Conservation (phyloP, 2,888 invertebrate genomes). For the Hypolimnas misippus region DNA sequence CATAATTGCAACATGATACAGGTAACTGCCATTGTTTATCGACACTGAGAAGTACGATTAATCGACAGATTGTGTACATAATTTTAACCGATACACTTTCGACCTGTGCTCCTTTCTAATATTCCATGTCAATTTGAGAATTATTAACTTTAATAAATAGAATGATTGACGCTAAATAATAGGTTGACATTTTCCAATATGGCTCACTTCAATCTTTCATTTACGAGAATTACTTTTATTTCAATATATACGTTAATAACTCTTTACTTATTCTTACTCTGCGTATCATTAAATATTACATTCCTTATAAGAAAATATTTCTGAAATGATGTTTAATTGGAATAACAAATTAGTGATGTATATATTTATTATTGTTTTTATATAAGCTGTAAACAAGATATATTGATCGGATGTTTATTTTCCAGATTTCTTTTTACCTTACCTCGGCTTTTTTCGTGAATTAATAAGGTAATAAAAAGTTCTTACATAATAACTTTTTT, state of each 20-base stretch:
- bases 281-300: background rate
- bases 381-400: background rate
- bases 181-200: conserved; percentile 72
- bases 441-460: conserved; percentile 32
- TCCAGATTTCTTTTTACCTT: conserved; percentile 35
- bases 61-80: conserved; percentile 37
- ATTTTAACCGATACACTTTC: conserved; percentile 39
- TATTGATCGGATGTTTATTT: conserved; percentile 16
- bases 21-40: conserved; percentile 44
- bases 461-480: conserved; percentile 36
- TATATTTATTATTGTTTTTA: background rate
- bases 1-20: conserved; percentile 42
- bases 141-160: conserved; percentile 34
- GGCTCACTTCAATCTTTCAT: conserved; percentile 54
- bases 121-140: conserved; percentile 24
- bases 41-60: conserved; percentile 33
- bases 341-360: background rate
- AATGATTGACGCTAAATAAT: conserved; percentile 43
- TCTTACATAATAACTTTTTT: conserved; percentile 4
- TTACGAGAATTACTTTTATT: conserved; percentile 11
- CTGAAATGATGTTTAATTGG: background rate
- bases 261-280: background rate
- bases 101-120: conserved; percentile 35
- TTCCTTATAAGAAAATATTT: background rate
- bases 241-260: background rate